Percentiles rank a stretch among this genome's conserved stretches.
Evolutionary conservation across 1,140 invertebrate species (phyloP).

Genomic region (Mizuhopecten yessoensis): DNA sequence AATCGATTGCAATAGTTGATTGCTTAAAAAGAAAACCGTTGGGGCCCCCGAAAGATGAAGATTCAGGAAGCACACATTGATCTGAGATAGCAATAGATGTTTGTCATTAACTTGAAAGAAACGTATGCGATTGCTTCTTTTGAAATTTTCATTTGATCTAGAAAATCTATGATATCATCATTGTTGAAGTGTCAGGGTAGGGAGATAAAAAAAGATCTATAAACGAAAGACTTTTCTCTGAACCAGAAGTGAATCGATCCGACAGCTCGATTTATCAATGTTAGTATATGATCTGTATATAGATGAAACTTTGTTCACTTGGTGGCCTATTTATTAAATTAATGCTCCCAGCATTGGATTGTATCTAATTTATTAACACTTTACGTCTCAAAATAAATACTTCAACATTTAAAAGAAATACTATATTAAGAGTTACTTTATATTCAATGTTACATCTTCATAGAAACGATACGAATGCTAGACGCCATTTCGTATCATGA

Average conservation of each 20-base stretch:
- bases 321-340: too few species aligned
- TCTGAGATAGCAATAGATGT: neutral
- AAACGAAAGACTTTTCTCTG: neutral
- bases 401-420: too few species aligned
- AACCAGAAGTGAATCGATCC: neutral
- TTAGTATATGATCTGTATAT: too few species aligned
- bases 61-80: neutral
- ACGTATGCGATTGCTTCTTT: slow-evolving; percentile 24
- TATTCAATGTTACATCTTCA: too few species aligned
- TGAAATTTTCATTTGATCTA: slow-evolving; percentile 32
- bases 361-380: too few species aligned
- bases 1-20: neutral
- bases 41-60: neutral
- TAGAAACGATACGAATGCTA: too few species aligned
- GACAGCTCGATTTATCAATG: neutral
- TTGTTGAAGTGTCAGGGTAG: neutral
- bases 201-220: neutral
- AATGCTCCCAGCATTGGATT: too few species aligned
- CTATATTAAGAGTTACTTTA: too few species aligned
- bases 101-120: slow-evolving; percentile 39
- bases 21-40: neutral
- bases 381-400: too few species aligned
- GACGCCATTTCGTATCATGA: too few species aligned
- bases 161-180: neutral
- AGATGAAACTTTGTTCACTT: too few species aligned